Percentiles rank a stretch among this genome's conserved stretches.
Evolutionary conservation across 2,113 vertebrate species (phyloP).

Genomic region (Lagopus leucura): DNA sequence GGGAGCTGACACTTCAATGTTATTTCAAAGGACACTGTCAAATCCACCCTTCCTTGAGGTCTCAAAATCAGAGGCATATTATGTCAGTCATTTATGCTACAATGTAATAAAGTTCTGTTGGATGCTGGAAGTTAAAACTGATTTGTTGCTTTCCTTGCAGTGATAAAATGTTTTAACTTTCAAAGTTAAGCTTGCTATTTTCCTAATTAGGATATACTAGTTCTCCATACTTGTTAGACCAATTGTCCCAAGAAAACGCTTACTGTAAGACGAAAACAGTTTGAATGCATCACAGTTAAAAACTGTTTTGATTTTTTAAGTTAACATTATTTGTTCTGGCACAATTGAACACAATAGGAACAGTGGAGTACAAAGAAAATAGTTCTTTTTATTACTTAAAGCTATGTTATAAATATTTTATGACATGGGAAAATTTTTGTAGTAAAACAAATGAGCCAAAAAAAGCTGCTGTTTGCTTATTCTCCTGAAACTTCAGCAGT

Average conservation of each 20-base stretch:
- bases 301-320: conserved; percentile 8
- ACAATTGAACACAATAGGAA: neutral
- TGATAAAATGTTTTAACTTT: neutral
- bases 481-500: conserved; percentile 2
- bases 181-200: neutral
- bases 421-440: neutral
- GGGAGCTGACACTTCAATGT: conserved; percentile 52
- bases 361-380: neutral
- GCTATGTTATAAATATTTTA: conserved; percentile 20
- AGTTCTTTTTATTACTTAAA: conserved; percentile 23
- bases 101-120: conserved; percentile 17
- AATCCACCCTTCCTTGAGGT: conserved; percentile 27
- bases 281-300: conserved; percentile 9
- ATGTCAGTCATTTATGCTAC: conserved; percentile 11
- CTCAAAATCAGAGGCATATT: conserved; percentile 49
- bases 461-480: conserved; percentile 24
- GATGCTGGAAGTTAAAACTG: neutral
- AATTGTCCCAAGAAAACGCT: conserved; percentile 7
- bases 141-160: neutral
- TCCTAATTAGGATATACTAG: conserved; percentile 34
- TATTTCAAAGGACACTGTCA: conserved; percentile 66
- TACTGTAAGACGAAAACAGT: neutral
- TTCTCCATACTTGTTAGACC: neutral
- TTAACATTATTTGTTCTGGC: conserved; percentile 22
- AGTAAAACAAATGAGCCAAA: conserved; percentile 38